A percentile compares a stretch with the other conserved stretches of the same genome.
Evolutionary conservation across 2,888 invertebrate genomes (phyloP).

Genomic region (Melipona bicolor): DNA sequence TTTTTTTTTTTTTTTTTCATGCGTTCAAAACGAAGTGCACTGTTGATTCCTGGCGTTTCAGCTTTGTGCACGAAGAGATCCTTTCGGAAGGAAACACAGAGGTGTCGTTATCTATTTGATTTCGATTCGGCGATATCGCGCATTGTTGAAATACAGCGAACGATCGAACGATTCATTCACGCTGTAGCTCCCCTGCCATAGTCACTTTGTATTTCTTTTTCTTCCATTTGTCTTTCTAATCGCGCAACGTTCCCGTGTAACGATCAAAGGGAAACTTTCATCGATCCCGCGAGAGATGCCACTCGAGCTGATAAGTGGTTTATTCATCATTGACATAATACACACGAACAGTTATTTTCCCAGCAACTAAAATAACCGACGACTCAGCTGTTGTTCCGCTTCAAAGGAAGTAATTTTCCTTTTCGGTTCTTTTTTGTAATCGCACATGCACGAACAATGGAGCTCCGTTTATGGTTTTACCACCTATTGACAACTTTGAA

Average conservation of each 20-base stretch:
- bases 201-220: background rate
- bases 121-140: background rate
- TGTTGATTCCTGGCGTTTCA: background rate
- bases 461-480: no score
- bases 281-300: background rate
- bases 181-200: background rate
- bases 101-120: background rate
- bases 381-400: background rate
- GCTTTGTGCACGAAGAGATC: background rate
- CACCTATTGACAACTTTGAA: no score
- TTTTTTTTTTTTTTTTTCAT: background rate
- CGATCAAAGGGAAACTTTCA: constrained; percentile 11
- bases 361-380: background rate
- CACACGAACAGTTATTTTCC: background rate
- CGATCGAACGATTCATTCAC: background rate
- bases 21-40: background rate
- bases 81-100: background rate
- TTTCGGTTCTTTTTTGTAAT: constrained; percentile 17
- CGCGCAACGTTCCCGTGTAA: background rate
- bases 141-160: background rate
- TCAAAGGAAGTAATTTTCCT: constrained; percentile 25
- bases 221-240: background rate
- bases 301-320: constrained; percentile 2
- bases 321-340: constrained; percentile 16
- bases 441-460: background rate